Conservation (phyloP, 2,797 vertebrate genomes). For the Phoxinus dragarum region DNA sequence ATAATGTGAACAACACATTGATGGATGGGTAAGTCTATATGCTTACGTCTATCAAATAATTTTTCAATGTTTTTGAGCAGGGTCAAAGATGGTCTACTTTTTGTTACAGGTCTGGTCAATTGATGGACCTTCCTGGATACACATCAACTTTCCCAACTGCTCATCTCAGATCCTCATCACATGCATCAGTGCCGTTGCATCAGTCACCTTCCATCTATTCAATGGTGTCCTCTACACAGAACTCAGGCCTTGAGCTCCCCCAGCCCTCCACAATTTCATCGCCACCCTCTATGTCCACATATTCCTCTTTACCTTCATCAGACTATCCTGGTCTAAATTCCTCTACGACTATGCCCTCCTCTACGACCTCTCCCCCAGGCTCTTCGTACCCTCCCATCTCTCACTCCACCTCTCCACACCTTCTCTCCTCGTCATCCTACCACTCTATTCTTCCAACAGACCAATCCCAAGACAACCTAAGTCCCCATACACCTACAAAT, state of each 20-base stretch:
- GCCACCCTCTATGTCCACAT: constrained; percentile 66
- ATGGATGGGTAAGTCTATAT: constrained; percentile 72
- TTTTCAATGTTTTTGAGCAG: not conserved
- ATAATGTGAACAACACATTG: constrained; percentile 60
- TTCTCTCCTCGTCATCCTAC: constrained; percentile 65
- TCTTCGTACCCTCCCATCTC: constrained; percentile 64
- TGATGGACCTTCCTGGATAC: constrained; percentile 68
- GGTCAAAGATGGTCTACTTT: not conserved
- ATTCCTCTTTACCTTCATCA: constrained; percentile 70
- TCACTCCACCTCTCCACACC: constrained; percentile 67
- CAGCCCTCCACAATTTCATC: constrained; percentile 39
- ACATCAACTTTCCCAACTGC: constrained; percentile 67
- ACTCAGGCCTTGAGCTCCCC: constrained; percentile 64
- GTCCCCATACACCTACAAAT: constrained; percentile 65
- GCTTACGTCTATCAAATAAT: not conserved
- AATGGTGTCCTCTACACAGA: constrained; percentile 71
- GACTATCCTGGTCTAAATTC: constrained; percentile 69
- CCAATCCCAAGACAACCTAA: constrained; percentile 61
- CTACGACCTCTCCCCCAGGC: constrained; percentile 75
- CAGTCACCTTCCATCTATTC: constrained; percentile 74
- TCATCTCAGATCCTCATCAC: constrained; percentile 65
- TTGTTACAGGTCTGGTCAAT: constrained; percentile 68
- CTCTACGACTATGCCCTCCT: constrained; percentile 45
- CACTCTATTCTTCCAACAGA: constrained; percentile 59
- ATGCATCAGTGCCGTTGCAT: constrained; percentile 72